Evolutionary conservation across 2,113 vertebrate genomes (phyloP).

Genomic region (Talpa occidentalis): DNA sequence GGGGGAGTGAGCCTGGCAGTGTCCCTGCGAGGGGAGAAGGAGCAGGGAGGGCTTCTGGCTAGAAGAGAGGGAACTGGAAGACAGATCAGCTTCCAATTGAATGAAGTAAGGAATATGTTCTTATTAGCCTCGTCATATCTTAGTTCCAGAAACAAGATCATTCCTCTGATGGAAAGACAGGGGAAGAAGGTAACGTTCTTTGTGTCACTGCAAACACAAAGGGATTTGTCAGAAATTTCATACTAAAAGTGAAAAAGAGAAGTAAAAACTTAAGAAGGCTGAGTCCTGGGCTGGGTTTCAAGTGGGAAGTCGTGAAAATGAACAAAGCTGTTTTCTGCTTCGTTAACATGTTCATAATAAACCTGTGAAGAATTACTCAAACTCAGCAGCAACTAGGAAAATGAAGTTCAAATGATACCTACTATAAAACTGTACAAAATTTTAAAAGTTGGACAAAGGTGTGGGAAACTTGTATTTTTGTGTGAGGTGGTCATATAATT

Average conservation of each 20-base stretch:
- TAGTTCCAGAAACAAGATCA: neutral
- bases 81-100: neutral
- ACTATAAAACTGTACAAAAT: neutral
- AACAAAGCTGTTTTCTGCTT: neutral
- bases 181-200: neutral
- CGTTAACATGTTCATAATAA: neutral
- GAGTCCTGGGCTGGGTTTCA: neutral
- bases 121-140: neutral
- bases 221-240: neutral
- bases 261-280: neutral
- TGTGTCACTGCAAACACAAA: neutral
- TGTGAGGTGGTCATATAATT: neutral
- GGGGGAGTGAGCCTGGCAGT: too few species aligned
- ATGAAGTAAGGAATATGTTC: neutral
- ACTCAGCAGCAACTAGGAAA: neutral
- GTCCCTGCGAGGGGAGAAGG: neutral
- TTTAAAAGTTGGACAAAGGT: neutral
- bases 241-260: neutral
- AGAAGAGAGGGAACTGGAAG: neutral
- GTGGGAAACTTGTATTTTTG: neutral
- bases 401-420: neutral
- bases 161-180: neutral
- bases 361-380: neutral
- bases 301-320: neutral
- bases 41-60: fast-evolving